Percentiles rank a stretch among this genome's conserved stretches.
These are phyloP conservation scores for Onychostoma macrolepis DNA, from an alignment of 2,113 vertebrate species.

Conservation along the genomic window DNA sequence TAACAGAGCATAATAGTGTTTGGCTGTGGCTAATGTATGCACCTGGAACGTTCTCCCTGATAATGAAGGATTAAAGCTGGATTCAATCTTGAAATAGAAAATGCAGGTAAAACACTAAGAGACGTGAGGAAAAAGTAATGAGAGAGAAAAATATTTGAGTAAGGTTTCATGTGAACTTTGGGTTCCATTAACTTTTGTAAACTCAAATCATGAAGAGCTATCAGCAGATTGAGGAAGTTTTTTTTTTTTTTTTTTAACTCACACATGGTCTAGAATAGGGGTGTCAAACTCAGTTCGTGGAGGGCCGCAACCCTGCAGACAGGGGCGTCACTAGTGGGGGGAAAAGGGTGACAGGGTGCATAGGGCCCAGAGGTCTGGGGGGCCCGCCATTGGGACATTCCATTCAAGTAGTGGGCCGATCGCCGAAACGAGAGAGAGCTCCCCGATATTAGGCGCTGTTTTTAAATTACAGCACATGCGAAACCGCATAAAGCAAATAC, in stretches of 20 bases:
- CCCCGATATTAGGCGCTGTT: no score
- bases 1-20: constrained; percentile 27
- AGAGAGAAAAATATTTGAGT: neutral
- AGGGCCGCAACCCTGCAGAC: no score
- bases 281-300: no score
- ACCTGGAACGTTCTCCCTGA: neutral
- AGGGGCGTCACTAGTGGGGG: no score
- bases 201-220: neutral
- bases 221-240: neutral
- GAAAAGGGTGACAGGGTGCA: no score
- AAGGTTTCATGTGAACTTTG: neutral
- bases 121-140: neutral
- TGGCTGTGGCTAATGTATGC: constrained; percentile 49
- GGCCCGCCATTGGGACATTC: no score
- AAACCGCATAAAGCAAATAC: no score
- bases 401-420: no score
- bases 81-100: neutral
- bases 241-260: neutral
- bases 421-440: no score
- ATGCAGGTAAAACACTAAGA: neutral
- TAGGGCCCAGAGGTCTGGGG: no score
- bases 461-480: no score
- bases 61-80: neutral
- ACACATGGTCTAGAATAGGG: no score
- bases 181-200: neutral